phyloP scores from a whole-genome alignment of 2,113 vertebrate genomes.

The Chionomys nivalis region DNA sequence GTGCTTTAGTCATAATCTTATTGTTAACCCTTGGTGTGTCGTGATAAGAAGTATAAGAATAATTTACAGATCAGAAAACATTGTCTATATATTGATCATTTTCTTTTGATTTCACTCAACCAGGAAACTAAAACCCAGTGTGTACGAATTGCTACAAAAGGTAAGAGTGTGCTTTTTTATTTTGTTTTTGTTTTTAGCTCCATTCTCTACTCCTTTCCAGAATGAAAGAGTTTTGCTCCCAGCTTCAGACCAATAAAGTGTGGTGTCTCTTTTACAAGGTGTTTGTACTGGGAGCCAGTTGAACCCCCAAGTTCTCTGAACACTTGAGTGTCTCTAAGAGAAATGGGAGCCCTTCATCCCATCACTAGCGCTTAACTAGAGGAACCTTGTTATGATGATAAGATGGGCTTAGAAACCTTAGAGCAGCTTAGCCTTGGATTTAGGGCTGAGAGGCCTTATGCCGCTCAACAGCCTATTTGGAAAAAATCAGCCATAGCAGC shows the following conservation, averaged over 20 bases:
- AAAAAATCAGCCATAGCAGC: neutral
- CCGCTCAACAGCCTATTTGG: constrained; percentile 51
- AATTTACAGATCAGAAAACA: neutral
- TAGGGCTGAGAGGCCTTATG: constrained; percentile 52
- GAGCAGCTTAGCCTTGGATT: constrained; percentile 39
- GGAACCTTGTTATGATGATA: constrained; percentile 58
- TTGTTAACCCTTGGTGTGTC: neutral
- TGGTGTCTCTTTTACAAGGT: constrained; percentile 65
- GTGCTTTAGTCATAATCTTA: neutral
- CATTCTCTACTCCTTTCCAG: neutral
- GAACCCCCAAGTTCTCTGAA: constrained; percentile 53
- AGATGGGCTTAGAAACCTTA: constrained; percentile 65
- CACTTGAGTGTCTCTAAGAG: constrained; percentile 66
- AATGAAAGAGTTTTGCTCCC: constrained; percentile 62
- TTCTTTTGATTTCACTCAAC: constrained; percentile 77
- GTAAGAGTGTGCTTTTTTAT: constrained; percentile 86
- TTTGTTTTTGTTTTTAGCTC: neutral
- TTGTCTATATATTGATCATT: constrained; percentile 63
- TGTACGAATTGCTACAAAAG: constrained; percentile 98
- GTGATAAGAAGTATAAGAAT: neutral
- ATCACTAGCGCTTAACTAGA: constrained; percentile 58
- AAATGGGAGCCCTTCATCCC: constrained; percentile 69
- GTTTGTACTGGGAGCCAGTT: constrained; percentile 53
- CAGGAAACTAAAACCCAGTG: constrained; percentile 99
- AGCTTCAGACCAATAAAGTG: constrained; percentile 70